Conservation (phyloP, 2,113 vertebrate genomes). For the Dicentrarchus labrax region DNA sequence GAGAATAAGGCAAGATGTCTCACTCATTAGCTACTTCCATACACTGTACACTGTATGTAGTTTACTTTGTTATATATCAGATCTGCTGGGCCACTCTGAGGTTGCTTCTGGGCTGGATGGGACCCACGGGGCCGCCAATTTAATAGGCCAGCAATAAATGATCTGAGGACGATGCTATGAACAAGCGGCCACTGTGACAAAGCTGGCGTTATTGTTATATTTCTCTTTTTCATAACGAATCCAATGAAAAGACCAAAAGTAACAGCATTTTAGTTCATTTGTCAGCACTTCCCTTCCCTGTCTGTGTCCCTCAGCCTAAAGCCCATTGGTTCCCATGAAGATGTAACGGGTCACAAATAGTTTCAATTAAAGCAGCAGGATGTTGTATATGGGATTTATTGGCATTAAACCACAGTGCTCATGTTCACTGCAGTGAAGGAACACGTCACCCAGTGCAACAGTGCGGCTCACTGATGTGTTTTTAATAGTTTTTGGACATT, state of each 20-base stretch:
- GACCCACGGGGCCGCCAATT: too few species aligned
- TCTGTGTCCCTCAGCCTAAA: neutral
- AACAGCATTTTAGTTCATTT: neutral
- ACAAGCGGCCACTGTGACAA: neutral
- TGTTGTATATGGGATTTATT: neutral
- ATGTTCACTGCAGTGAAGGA: neutral
- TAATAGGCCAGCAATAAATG: neutral
- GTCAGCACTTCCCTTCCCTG: too few species aligned
- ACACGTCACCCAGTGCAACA: neutral
- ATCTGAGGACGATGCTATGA: neutral
- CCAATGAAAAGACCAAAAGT: neutral
- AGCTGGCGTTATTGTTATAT: neutral
- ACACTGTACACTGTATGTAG: too few species aligned
- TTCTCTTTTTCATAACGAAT: neutral
- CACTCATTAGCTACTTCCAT: too few species aligned
- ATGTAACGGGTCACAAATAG: neutral
- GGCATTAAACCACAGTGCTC: neutral
- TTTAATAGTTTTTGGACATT: neutral
- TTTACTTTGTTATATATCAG: too few species aligned
- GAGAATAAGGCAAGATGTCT: too few species aligned
- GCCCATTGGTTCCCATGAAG: neutral
- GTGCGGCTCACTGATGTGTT: neutral
- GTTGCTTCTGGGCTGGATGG: too few species aligned
- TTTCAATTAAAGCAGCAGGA: neutral
- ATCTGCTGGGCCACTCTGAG: too few species aligned